Base-by-base conservation (phyloP, 2,113 vertebrate species). In the Ictidomys tridecemlineatus region DNA sequence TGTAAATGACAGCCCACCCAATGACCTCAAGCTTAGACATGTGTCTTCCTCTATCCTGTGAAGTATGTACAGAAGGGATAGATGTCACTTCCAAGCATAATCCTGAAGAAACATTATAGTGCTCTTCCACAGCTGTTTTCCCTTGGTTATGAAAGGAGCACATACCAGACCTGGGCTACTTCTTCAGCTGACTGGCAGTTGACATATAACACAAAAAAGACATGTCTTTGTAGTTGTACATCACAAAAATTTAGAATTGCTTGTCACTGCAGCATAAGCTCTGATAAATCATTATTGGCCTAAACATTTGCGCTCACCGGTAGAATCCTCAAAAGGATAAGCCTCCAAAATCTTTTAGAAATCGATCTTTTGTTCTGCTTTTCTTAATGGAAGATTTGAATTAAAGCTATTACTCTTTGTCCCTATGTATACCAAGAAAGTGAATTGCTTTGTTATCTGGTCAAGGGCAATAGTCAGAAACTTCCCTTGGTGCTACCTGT, bases 61-160 rank as follows among this genome's bases (percentile, higher is more conserved):
- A 93, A 93, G 72, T n/a, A 77, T 85, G 61, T 84, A 45, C 37
- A 84, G 48, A 95, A 93, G 17, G 77, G 22, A 37, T 72, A 11
- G 10, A 58, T 80, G 14, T 91, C n/a, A 93, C 72, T 76, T 90
- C 14, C 11, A 39, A 74, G 37, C 53, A 91, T 78, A 94, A 72
- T 85, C 73, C 56, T 89, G 85, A 56, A 53, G 74, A 72, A 91
- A 91, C 42, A 80, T 70, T 58, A 53, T 6, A 9, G 65, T 65
- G 56, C 76, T 76, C 70, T 89, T 30, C 32, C 45, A 42, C 78
- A 34, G 26, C 45, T 82, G 13, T 70, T 87, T 87, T 86, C 24
- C 17, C 45, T 96, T 28, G 86, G 4, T 20, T 24, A 1, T 61
- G n/a, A 86, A 89, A 37, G 17, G 22, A 48, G 24, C 26, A 58